Base-by-base conservation (phyloP, 2,113 vertebrate genomes). In the Ochotona princeps region DNA sequence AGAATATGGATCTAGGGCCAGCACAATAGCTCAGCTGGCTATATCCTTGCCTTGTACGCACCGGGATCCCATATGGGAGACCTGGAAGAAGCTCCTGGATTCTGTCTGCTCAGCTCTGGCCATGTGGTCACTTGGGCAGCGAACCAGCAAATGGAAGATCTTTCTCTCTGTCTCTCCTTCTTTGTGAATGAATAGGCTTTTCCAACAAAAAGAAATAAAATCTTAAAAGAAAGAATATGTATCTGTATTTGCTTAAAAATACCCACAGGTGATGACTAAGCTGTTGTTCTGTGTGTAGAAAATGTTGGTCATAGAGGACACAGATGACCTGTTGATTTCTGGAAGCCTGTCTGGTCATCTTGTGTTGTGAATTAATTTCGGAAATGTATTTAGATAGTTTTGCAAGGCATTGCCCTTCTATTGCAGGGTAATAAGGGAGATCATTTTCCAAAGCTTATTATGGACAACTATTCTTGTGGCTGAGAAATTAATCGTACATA, bases 261-360 rank as follows among this genome's bases (percentile, higher is more conserved):
- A 26, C 10, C 57, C 21, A 4, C 0, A 6, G 1, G n/a, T 26
- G 23, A 75, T 38, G 72, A 51, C 23, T 20, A 18, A 83, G 18
- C 1, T 30, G 1, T 7, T 8, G 15, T 30, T 26, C 13, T 30
- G 12, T 1, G 5, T 23, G 12, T 9, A 15, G 11, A 30, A 15
- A 63, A 23, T 23, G 5, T 30, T 17, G 14, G 49, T 65, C 61
- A 67, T 8, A 0, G 1, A 17, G 49, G 38, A 26, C 35, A n/a
- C 32, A 30, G 57, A 51, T 11, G 44, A 15, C 30, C 47, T 8
- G 5, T 47, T 23, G 38, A 21, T 32, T 60, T 92, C 70, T 51
- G 26, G 63, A 28, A 54, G 26, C 30, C 44, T 66, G 61, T 32
- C 75, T 23, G 44, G 38, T 25, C 32, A 1, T 17, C n/a, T 60